Base-by-base conservation (phyloP, 2,888 invertebrate genomes). In the Serripes groenlandicus region DNA sequence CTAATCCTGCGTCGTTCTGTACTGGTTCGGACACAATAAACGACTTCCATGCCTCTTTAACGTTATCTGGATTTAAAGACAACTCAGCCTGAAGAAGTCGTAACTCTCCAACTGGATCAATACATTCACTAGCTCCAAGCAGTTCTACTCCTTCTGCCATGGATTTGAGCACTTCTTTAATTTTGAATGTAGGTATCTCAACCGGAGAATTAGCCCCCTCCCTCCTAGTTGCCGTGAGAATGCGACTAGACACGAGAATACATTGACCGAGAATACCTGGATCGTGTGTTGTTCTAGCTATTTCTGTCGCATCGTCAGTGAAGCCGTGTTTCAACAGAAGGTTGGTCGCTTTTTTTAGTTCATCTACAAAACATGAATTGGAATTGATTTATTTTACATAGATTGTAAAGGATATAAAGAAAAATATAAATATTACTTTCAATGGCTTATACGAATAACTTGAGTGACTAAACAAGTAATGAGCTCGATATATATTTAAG, bases 281-380 rank as follows among this genome's bases (percentile, higher is more conserved):
- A 32, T 89, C 80, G 9, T 62, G 69, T 11, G 86, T 84, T 32
- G 76, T 78, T 64, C 85, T 82, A 3, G 91, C 90, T 60, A 81
- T 80, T n/a, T 60, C 9, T 3, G 87, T 37, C 1, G 91, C 90
- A 60, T 89, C 78, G 15, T 87, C 78, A 23, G 75, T 64, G 35
- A 81, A 66, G 0, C 92, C 92, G 77, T 84, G 68, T 28, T 80
- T 78, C n/a, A 89, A 64, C 74, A 91, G 78, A 32, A 90, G 75
- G 52, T 86, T 70, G 0, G 88, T 81, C 7, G 91, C 91, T 49
- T 87, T 83, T 23, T 70, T 68, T 15, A 79, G 66, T 15, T 83
- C 73, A 32, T 87, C 91, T 91, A 75, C 7, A 88, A 83, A 30
- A 68, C 11, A n/a, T n/a, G n/a, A n/a, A n/a, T n/a, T n/a, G n/a